These are phyloP conservation scores for Aradophagus sp. DNA, from an alignment of 1,140 invertebrate genomes.

Conservation along the genomic window DNA sequence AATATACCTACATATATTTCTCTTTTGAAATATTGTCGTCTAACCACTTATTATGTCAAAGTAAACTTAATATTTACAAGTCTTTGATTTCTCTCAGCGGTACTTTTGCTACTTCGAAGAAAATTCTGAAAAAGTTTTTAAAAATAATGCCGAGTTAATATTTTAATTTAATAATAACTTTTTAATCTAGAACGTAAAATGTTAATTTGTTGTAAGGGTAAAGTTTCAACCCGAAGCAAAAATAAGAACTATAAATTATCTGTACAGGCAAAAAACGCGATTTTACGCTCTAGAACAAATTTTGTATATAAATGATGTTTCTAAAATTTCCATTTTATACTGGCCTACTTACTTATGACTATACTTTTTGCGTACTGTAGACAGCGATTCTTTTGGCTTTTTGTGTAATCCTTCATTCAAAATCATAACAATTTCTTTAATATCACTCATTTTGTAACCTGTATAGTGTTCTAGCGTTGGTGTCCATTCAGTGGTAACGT, in stretches of 20 bases:
- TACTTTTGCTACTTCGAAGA: slow-evolving; percentile 88
- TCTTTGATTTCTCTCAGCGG: slow-evolving; percentile 75
- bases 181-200: too few relatives aligned
- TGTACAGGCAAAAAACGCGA: too few relatives aligned
- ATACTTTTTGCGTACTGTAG: slow-evolving; percentile 94
- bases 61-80: slow-evolving; percentile 53
- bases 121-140: slow-evolving; percentile 83
- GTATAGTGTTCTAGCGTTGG: slow-evolving; percentile 90
- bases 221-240: too few relatives aligned
- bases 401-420: slow-evolving; percentile 87
- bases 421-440: slow-evolving; percentile 81
- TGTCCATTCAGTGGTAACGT: slow-evolving; percentile 81
- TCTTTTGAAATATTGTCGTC: slow-evolving; percentile 15
- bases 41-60: slow-evolving; percentile 2
- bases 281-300: too few relatives aligned
- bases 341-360: slow-evolving; percentile 85
- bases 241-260: too few relatives aligned
- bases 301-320: too few relatives aligned
- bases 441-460: slow-evolving; percentile 86
- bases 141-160: too few relatives aligned
- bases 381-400: slow-evolving; percentile 83
- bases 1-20: slow-evolving; percentile 17
- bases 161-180: too few relatives aligned
- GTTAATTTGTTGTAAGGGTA: too few relatives aligned
- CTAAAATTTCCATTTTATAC: too few relatives aligned